Conservation (phyloP, 2,888 invertebrate species). For the Drosophila atripex region DNA sequence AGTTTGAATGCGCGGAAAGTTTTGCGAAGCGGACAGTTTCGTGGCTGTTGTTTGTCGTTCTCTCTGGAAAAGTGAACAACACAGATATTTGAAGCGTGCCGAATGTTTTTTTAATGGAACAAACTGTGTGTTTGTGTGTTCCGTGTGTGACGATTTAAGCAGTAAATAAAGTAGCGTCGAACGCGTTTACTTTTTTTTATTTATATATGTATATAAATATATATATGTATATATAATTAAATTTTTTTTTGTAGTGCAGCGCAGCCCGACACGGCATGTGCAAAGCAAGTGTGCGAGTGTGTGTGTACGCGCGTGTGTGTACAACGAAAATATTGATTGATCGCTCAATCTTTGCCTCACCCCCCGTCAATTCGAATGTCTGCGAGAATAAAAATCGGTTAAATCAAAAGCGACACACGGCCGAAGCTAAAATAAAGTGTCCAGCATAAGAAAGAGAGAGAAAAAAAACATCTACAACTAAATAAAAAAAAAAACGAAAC, state of each 20-base stretch:
- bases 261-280: conserved; percentile 2
- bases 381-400: background rate
- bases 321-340: conserved; percentile 2
- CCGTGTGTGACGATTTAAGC: background rate
- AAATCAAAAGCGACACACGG: background rate
- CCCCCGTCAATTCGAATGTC: conserved; percentile 20
- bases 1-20: conserved; percentile 2
- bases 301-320: conserved; percentile 8
- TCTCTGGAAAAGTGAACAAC: background rate
- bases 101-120: background rate
- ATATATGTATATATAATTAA: no score
- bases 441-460: background rate
- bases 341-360: conserved; percentile 1
- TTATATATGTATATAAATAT: background rate
- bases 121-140: background rate
- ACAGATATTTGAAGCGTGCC: background rate
- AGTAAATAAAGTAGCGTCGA: background rate
- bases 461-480: background rate
- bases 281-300: conserved; percentile 3
- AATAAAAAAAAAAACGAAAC: conserved; percentile 20
- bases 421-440: background rate
- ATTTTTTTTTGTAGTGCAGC: background rate
- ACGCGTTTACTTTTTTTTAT: background rate
- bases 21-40: background rate
- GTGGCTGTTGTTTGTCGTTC: background rate